Percentiles rank a stretch among this genome's conserved stretches.
phyloP scores from a whole-genome alignment of 2,888 invertebrate species.

The Neoascia interrupta region DNA sequence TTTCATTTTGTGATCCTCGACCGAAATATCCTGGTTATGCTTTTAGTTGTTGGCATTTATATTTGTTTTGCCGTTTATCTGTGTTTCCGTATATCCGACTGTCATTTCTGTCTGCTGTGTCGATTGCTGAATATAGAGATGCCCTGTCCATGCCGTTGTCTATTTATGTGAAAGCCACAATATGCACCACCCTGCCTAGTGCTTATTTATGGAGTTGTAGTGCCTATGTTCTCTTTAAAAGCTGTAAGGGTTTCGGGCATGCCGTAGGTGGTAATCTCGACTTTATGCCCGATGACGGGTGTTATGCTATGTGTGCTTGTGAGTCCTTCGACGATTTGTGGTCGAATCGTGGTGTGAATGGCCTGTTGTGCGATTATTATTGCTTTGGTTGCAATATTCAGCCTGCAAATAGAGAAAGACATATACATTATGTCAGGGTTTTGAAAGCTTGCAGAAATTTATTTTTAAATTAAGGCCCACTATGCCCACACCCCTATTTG shows the following conservation, averaged over 20 bases:
- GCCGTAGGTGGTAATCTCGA: conserved; percentile 12
- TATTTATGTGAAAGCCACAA: conserved; percentile 32
- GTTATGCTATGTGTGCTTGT: conserved; percentile 59
- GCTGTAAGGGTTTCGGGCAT: conserved; percentile 35
- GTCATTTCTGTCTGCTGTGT: conserved; percentile 26
- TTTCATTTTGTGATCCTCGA: conserved; percentile 59
- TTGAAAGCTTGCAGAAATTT: too few species aligned
- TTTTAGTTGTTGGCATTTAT: conserved; percentile 26
- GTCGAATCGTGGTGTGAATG: conserved; percentile 58
- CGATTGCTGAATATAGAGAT: conserved; percentile 10
- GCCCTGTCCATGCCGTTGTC: neutral
- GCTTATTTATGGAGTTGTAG: too few species aligned
- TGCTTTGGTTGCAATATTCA: conserved; percentile 64
- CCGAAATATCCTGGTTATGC: conserved; percentile 54
- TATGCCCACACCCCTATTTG: too few species aligned
- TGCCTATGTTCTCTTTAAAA: conserved; percentile 28
- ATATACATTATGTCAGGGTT: too few species aligned
- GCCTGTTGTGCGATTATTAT: conserved; percentile 62
- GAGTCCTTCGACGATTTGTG: conserved; percentile 59
- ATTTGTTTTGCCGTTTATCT: conserved; percentile 12
- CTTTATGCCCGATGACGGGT: conserved; percentile 51
- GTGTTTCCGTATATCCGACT: conserved; percentile 13
- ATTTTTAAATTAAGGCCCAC: too few species aligned
- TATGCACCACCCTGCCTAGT: too few species aligned
- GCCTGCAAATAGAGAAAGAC: conserved; percentile 44